These are phyloP conservation scores for Esox masquinongy DNA, from an alignment of 2,797 vertebrate genomes.

Conservation along the genomic window DNA sequence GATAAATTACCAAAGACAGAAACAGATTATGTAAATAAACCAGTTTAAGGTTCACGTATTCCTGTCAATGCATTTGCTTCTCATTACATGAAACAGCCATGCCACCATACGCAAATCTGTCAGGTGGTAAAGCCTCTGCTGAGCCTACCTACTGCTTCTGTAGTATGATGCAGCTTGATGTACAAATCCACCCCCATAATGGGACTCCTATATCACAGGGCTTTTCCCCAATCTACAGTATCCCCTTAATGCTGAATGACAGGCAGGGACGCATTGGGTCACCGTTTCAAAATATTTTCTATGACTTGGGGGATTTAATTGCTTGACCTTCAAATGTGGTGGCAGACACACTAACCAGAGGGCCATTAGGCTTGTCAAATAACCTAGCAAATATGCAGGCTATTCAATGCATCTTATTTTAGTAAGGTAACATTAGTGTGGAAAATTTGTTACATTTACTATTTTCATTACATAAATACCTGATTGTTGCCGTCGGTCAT, in stretches of 20 bases:
- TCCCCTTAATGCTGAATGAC: too few species aligned
- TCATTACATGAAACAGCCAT: not conserved
- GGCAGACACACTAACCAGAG: not conserved
- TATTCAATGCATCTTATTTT: not conserved
- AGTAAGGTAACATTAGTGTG: not conserved
- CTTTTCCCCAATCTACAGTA: not conserved
- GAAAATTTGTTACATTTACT: not conserved
- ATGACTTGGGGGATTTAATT: not conserved
- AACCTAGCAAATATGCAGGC: not conserved
- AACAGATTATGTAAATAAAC: too few species aligned
- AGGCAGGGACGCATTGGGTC: not conserved
- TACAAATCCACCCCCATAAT: not conserved
- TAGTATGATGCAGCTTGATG: not conserved
- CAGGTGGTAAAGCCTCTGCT: not conserved
- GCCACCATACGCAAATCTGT: too few species aligned
- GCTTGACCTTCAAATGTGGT: not conserved
- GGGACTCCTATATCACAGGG: not conserved
- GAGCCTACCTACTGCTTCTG: not conserved
- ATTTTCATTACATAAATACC: not conserved
- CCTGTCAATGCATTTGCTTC: too few species aligned
- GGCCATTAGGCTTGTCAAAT: not conserved
- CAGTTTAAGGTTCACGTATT: too few species aligned
- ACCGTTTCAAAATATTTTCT: not conserved
- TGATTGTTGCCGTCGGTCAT: constrained; percentile 88
- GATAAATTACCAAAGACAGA: too few species aligned